Evolutionary conservation across 2,888 invertebrate genomes (phyloP), one percentile per base, ranked within the genome.

Genomic region (Drosophila testacea): DNA sequence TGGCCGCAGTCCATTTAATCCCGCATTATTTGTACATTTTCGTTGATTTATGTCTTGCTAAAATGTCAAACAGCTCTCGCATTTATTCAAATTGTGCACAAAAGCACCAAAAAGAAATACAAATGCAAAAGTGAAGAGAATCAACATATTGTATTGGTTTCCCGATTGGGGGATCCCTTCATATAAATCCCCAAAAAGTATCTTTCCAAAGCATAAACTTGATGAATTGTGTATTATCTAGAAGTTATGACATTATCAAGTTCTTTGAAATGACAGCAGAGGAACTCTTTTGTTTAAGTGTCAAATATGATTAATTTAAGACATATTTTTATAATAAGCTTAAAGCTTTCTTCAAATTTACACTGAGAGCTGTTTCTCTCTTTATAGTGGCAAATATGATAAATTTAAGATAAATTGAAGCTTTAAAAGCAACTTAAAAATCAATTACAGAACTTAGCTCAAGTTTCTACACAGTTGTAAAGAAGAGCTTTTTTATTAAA

Each of bases 31-130:
- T 77, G 71, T 82, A 71, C 69, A 72, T 76, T 78, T 75, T 85
- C 73, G 83, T 85, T 90, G 89, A 89, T 89, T 89, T 90, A 89
- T 89, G 77, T 71, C 88, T 88, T 76, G 85, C 75, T 84, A 77
- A 89, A 89, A 82, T 77, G 76, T 77, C 76, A 73, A 78, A 69
- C 61, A 79, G 47, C 63, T 47, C 64, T 48, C 52, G 47, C 59
- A 47, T 63, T 77, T 52, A 76, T 78, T 76, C 69, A 65, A 69
- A 78, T 78, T 78, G 73, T 73, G 46, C 55, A 61, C 54, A 54
- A 22, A 66, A 38, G 55, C 6, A 36, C 11, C 11, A 13, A 34
- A n/a, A 32, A 27, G 54, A 54, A 38, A 32, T 11, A 52, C 13
- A 30, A 28, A 32, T 41, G 34, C 2, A 13, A 52, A 22, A 28